A percentile compares a stretch with the other conserved stretches of the same genome.
phyloP scores from a whole-genome alignment of 2,113 vertebrate species.

The Casuarius casuarius region DNA sequence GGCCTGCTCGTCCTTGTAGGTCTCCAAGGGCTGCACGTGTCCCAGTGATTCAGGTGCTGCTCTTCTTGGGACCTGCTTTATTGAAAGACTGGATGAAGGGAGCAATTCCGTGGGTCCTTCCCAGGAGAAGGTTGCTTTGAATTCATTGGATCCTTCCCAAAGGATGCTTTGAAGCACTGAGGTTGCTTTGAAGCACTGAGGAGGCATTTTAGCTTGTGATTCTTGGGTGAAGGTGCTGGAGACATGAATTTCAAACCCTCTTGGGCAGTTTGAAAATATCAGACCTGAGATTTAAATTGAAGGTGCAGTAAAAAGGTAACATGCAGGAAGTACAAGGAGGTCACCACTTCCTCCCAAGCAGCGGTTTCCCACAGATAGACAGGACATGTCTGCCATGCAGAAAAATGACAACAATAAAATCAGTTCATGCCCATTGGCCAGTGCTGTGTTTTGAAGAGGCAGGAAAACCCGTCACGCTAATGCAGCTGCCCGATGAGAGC shows the following conservation, averaged over 20 bases:
- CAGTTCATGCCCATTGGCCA: conserved; percentile 4
- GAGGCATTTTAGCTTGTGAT: not conserved
- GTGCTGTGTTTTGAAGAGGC: conserved; percentile 3
- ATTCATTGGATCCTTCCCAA: not conserved
- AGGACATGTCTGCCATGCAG: conserved; percentile 11
- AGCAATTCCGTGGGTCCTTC: not conserved
- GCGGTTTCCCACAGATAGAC: conserved; percentile 20
- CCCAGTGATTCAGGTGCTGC: fast-evolving
- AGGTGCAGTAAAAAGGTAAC: not conserved
- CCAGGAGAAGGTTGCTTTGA: not conserved
- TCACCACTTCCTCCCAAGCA: conserved; percentile 16
- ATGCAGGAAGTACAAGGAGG: not conserved
- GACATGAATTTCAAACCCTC: not conserved
- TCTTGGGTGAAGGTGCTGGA: not conserved
- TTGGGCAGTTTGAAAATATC: not conserved
- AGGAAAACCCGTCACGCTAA: conserved; percentile 35
- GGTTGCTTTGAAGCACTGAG: not conserved
- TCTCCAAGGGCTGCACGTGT: not conserved
- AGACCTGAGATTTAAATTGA: not conserved
- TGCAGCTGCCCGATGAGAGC: conserved; percentile 5
- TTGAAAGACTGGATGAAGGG: not conserved
- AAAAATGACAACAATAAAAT: conserved; percentile 1
- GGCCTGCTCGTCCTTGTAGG: not conserved
- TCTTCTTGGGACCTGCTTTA: not conserved
- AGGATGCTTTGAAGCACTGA: not conserved